Evolutionary conservation across 2,888 invertebrate species (phyloP), one percentile per base, ranked within the genome.

Genomic region (Drosophila longiperda): DNA sequence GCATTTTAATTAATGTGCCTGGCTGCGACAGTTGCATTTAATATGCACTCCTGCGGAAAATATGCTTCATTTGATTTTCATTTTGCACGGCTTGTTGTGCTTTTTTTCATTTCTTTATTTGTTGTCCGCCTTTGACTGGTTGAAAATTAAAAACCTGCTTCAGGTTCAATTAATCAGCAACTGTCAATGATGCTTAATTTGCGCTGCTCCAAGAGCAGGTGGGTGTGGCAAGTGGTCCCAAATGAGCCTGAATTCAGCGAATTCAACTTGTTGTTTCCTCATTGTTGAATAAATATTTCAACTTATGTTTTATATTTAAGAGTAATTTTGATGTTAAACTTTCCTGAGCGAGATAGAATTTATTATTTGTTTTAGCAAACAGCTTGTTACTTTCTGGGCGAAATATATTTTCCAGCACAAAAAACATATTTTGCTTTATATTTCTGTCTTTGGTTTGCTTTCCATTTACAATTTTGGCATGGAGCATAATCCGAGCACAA

Each of bases 151-250:
- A 80, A 85, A 80, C 82, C 80, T 77, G 82, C 81, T 82, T 82
- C 83, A 75, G 78, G 53, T 76, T 79, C 82, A 89, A 89, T 87
- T 89, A 87, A 87, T 87, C 87, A 87, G 67, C 75, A 74, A 74
- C 70, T 87, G 89, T 88, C 87, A 84, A 84, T 88, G 82, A 73
- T 77, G 87, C 63, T 88, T 75, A 82, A 86, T 86, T 81, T 78
- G 80, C 72, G 66, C 61, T 59, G 67, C 53, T 38, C 17, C 12
- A 6, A 20, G 2, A 12, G 33, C 23, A 17, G 15, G 3, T 36
- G 23, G 34, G 9, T 23, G 15, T 1, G 17, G 54, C 36, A 36
- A 7, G n/a, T 15, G 20, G 11, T 26, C 1, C 17, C 36, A 48
- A 45, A 69, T 60, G 40, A 61, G 20, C 49, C 40, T 29, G 53